Conservation (phyloP, 2,113 vertebrate genomes). For the Blennius ocellaris region DNA sequence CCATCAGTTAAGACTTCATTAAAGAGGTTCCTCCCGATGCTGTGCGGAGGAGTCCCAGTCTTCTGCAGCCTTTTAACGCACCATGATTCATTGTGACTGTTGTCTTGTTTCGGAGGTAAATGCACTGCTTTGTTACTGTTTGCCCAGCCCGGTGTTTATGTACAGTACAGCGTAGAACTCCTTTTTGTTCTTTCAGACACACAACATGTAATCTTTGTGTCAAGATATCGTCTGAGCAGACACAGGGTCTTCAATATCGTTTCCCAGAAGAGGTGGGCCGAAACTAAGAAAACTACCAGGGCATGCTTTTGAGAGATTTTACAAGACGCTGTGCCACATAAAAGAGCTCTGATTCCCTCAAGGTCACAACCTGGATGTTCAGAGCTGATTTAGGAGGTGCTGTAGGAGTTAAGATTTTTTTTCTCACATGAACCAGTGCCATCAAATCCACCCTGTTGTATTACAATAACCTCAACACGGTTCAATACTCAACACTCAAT, state of each 20-base stretch:
- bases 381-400: neutral
- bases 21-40: constrained; percentile 72
- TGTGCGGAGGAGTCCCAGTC: constrained; percentile 49
- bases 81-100: constrained; percentile 68
- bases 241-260: constrained; percentile 40
- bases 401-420: neutral
- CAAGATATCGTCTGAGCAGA: constrained; percentile 68
- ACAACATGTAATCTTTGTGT: constrained; percentile 66
- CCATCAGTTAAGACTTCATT: constrained; percentile 86
- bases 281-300: constrained; percentile 11
- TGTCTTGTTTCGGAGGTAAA: constrained; percentile 72
- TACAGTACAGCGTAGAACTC: constrained; percentile 30
- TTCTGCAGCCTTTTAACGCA: constrained; percentile 62
- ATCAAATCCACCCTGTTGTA: no score
- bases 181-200: constrained; percentile 38
- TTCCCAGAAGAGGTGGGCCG: constrained; percentile 37
- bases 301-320: constrained; percentile 2
- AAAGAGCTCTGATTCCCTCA: neutral
- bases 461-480: no score
- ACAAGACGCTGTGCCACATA: neutral
- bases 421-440: no score
- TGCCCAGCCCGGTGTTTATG: constrained; percentile 65
- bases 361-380: neutral
- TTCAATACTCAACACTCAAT: no score
- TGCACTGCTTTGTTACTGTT: constrained; percentile 71